Evolutionary conservation across 2,888 invertebrate species (phyloP), one percentile per base, ranked within the genome.

Genomic region (Eristalis intricaria): DNA sequence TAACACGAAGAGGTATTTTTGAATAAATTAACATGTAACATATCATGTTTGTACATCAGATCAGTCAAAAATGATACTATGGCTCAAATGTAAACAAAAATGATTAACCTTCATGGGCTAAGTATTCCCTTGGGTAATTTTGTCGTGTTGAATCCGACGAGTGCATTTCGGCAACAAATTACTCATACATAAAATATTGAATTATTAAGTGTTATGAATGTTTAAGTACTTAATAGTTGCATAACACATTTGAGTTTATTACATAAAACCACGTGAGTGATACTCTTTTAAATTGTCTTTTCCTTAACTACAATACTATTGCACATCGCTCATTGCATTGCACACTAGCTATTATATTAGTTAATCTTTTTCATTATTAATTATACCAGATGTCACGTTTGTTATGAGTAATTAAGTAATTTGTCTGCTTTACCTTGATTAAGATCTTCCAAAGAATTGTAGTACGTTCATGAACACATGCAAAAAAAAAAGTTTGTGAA

Each of bases 181-280:
- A 35, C 22, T 68, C 66, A 26, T 43, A 73, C 64, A 26, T 26
- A 26, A 26, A 77, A 78, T 78, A 82, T 74, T 75, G 61, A 82
- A 63, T 74, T 78, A 82, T 73, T 78, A 70, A 86, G 63, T 61
- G 74, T 50, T 40, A 74, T 86, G 86, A 82, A 86, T 86, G 63
- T 73, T 76, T 77, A 80, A 85, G 56, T 79, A 82, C 61, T 81
- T 66, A 63, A 74, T 74, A 50, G 0, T 65, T 56, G n/a, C 82
- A 70, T 78, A 82, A 78, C 56, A 32, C 22, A 22, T 50, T 78
- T 74, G 40, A 60, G 35, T 64, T 43, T n/a, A n/a, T 86, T 86
- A 66, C 82, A 74, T 78, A 82, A 82, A 32, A 43, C 50, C 77
- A 82, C 69, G 82, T 74, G 43, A 63, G 56, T 68, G 71, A 29